phyloP scores from a whole-genome alignment of 1,140 invertebrate genomes.

The Diachasmimorpha longicaudata region DNA sequence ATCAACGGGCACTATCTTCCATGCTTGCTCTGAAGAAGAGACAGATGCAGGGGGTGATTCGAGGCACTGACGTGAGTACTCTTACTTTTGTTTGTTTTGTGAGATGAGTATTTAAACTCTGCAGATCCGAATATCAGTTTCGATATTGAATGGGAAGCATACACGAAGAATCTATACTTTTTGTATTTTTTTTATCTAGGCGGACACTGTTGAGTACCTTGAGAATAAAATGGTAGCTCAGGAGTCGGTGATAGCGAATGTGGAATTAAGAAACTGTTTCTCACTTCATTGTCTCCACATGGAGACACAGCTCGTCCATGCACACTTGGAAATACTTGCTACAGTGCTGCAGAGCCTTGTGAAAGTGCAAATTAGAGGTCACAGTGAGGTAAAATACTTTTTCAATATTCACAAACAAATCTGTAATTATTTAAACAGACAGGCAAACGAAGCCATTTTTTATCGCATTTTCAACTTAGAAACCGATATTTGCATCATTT shows the following conservation, averaged over 20 bases:
- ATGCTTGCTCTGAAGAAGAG: conserved; percentile 75
- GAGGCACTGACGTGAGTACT: conserved; percentile 66
- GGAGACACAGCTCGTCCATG: conserved; percentile 76
- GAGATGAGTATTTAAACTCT: too few species aligned
- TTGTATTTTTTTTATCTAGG: conserved; percentile 48
- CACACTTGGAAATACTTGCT: conserved; percentile 72
- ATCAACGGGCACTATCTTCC: conserved; percentile 72
- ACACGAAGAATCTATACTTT: not conserved
- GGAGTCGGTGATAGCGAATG: conserved; percentile 73
- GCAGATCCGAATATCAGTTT: too few species aligned
- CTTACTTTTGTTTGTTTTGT: too few species aligned
- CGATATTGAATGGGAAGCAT: too few species aligned
- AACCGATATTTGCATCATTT: too few species aligned
- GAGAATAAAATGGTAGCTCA: conserved; percentile 75
- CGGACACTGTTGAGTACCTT: conserved; percentile 71
- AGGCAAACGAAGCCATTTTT: too few species aligned
- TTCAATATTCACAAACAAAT: too few species aligned
- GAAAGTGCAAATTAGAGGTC: conserved; percentile 67
- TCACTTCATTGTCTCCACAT: conserved; percentile 76
- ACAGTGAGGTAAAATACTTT: conserved; percentile 66
- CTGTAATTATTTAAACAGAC: too few species aligned
- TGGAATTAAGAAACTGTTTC: conserved; percentile 74
- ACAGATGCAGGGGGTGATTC: conserved; percentile 73
- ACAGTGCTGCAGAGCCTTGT: conserved; percentile 69
- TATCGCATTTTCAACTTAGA: too few species aligned